Conservation (phyloP, 2,113 vertebrate genomes). For the Phalacrocorax aristotelis region DNA sequence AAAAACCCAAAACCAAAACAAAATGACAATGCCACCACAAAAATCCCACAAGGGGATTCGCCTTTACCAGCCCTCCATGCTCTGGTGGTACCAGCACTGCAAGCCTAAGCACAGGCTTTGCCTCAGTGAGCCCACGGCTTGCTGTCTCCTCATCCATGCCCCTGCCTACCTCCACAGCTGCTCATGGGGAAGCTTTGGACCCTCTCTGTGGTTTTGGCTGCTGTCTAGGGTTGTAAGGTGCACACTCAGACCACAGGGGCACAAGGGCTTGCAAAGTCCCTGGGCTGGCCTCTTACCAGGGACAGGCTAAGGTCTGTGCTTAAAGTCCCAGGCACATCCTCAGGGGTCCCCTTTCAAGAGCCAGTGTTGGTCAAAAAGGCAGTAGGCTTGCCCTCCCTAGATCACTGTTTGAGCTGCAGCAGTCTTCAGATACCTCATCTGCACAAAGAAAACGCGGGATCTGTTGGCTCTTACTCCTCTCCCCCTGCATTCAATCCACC, state of each 20-base stretch:
- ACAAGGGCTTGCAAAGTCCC: not conserved
- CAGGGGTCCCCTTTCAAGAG: not conserved
- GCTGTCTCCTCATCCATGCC: not conserved
- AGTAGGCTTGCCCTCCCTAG: not conserved
- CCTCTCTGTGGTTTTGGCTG: not conserved
- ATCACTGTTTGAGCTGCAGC: not conserved
- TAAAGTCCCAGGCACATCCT: not conserved
- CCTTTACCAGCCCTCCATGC: not conserved
- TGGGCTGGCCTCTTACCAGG: not conserved
- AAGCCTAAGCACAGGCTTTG: not conserved
- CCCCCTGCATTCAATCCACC: too few species aligned
- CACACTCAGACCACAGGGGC: not conserved
- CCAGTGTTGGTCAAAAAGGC: not conserved
- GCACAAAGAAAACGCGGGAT: not conserved
- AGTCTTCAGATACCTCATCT: not conserved
- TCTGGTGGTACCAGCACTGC: not conserved
- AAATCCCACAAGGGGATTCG: too few species aligned
- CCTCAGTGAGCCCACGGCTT: not conserved
- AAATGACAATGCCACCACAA: too few species aligned
- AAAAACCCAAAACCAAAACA: too few species aligned
- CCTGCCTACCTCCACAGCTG: not conserved
- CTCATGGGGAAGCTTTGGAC: not conserved
- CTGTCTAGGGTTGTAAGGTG: not conserved
- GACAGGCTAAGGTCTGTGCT: not conserved
- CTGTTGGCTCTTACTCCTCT: accelerated